Percentiles rank a stretch among this genome's conserved stretches.
phyloP scores from a whole-genome alignment of 53 echinoderm and acorn worm genomes.

The Echinarachnius parma region DNA sequence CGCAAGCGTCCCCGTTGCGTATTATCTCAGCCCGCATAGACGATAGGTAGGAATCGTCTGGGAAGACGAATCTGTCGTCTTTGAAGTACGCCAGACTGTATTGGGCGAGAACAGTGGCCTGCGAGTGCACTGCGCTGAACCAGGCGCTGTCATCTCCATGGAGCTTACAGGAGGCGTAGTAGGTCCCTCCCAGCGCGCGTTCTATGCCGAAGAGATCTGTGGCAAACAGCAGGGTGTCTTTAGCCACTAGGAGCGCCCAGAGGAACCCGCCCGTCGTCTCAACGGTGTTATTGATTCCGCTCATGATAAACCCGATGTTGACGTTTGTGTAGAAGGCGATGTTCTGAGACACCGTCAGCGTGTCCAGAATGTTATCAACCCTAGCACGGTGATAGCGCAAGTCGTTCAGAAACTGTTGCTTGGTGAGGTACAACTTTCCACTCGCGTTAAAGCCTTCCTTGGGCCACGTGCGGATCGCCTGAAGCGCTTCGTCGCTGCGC shows the following conservation, averaged over 20 bases:
- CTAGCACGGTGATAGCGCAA: constrained; percentile 6
- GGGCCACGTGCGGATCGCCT: background rate
- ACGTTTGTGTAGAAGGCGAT: constrained; percentile 61
- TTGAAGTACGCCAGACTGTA: constrained; percentile 20
- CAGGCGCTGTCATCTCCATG: constrained; percentile 24
- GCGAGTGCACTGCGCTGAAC: constrained; percentile 47
- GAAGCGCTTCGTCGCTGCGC: background rate
- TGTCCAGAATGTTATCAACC: background rate
- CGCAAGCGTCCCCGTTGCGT: constrained; percentile 36
- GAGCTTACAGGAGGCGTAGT: constrained; percentile 60
- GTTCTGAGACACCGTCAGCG: constrained; percentile 12
- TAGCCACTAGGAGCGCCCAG: constrained; percentile 58
- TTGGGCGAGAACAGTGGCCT: constrained; percentile 38
- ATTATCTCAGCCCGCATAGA: constrained; percentile 12
- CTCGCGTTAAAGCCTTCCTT: background rate
- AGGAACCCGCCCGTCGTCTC: constrained; percentile 40
- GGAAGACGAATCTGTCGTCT: background rate
- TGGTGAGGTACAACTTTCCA: background rate
- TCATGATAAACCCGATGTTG: constrained; percentile 48
- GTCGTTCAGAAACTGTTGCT: constrained; percentile 4
- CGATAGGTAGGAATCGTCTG: constrained; percentile 8
- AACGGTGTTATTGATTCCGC: constrained; percentile 18
- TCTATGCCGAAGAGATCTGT: constrained; percentile 67
- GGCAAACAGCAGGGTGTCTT: constrained; percentile 54
- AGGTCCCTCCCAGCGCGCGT: constrained; percentile 68